phyloP scores from a whole-genome alignment of 1,140 invertebrate species.

The Drosophila gunungcola region DNA sequence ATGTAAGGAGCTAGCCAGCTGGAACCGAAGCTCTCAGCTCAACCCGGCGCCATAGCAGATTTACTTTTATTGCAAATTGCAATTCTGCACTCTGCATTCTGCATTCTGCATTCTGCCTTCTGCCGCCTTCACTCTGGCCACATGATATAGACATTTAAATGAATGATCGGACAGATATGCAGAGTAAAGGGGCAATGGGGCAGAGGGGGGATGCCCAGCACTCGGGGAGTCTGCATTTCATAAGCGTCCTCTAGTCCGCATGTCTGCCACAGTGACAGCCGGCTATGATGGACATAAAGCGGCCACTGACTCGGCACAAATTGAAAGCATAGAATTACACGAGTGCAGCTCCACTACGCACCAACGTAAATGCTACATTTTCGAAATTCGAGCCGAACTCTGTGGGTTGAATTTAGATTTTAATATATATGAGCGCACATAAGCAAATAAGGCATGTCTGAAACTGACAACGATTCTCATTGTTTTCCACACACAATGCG shows the following conservation, averaged over 20 bases:
- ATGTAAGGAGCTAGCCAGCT: conserved; percentile 33
- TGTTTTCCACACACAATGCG: too few relatives aligned
- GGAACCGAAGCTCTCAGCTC: conserved; percentile 7
- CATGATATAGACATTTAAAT: conserved; percentile 76
- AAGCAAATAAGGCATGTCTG: too few relatives aligned
- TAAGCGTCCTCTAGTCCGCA: conserved; percentile 12
- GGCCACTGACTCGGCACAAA: conserved; percentile 14
- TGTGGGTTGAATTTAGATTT: not conserved
- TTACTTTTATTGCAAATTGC: conserved; percentile 81
- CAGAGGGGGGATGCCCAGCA: not conserved
- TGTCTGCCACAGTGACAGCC: conserved; percentile 35
- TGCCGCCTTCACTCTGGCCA: conserved; percentile 1
- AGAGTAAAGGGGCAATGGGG: not conserved
- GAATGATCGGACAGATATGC: conserved; percentile 55
- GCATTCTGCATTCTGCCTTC: not conserved
- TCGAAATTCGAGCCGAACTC: not conserved
- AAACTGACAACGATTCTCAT: too few relatives aligned
- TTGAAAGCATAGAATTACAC: conserved; percentile 10
- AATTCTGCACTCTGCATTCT: conserved; percentile 45
- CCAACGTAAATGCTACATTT: not conserved
- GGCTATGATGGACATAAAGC: conserved; percentile 29
- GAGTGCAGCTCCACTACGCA: not conserved
- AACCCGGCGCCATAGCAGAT: conserved; percentile 43
- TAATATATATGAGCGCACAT: too few relatives aligned
- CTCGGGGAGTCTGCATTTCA: conserved; percentile 33